phyloP scores from a whole-genome alignment of 2,888 invertebrate species.

The Aquatica leii region DNA sequence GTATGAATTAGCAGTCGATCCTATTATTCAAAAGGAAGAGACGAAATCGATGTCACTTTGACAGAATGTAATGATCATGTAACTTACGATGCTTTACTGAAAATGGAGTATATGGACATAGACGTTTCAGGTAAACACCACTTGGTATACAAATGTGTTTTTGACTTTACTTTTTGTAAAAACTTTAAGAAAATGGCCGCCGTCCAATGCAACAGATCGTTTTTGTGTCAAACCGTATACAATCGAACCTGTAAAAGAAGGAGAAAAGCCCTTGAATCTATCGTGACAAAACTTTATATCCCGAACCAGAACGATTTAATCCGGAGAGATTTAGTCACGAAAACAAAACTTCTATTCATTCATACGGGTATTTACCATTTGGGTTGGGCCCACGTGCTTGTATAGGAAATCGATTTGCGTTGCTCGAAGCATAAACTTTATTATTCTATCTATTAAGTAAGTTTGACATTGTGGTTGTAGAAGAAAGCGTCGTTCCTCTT shows the following conservation, averaged over 20 bases:
- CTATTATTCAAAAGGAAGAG: conserved; percentile 64
- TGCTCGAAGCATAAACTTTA: conserved; percentile 53
- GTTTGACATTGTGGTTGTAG: conserved; percentile 46
- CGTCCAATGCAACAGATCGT: conserved; percentile 41
- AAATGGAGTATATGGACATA: conserved; percentile 68
- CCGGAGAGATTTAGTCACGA: no score
- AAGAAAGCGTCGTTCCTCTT: conserved; percentile 47
- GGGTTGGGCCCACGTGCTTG: conserved; percentile 64
- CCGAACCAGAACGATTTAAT: no score
- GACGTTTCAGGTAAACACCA: conserved; percentile 60
- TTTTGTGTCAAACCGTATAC: no score
- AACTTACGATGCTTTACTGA: conserved; percentile 63
- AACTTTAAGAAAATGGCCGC: conserved; percentile 50
- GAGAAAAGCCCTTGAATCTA: conserved; percentile 40
- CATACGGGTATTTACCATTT: conserved; percentile 55
- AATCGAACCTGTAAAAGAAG: conserved; percentile 41
- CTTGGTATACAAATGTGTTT: neutral
- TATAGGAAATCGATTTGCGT: no score
- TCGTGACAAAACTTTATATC: conserved; percentile 47
- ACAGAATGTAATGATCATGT: conserved; percentile 52
- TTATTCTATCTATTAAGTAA: conserved; percentile 46
- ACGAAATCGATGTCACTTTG: conserved; percentile 60
- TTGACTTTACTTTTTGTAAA: conserved; percentile 32
- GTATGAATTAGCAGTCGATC: conserved; percentile 66
- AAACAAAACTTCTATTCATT: conserved; percentile 51